Evolutionary conservation across 2,888 invertebrate genomes (phyloP), one percentile per base, ranked within the genome.

Genomic region (Rhopalosiphum nymphaeae): DNA sequence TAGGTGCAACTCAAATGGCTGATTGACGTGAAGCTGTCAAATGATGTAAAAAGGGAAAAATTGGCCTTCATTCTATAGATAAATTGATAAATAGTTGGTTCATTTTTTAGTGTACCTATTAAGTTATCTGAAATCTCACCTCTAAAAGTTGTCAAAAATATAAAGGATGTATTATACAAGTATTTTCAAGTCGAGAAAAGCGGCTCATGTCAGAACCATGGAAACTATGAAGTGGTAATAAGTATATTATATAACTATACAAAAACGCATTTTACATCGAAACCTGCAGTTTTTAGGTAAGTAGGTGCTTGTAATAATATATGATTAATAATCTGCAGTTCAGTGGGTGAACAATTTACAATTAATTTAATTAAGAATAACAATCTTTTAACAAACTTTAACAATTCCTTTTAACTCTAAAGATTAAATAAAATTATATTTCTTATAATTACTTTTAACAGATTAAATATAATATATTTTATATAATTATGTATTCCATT

Each of bases 11-110:
- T 78, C 78, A 78, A 78, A 36, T 78, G 9, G 21, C 36, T 36
- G 36, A 78, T 36, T 78, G 78, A 78, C 78, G 9, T 78, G 78
- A 78, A 78, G 78, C 78, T 78, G 78, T 78, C 78, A 78, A 78
- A 78, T 36, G 78, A 36, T 78, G 36, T 78, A 21, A 78, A 36
- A 78, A 36, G 21, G 21, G 21, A 78, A 78, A 78, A 78, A 78
- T 36, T 78, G 36, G 78, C 36, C 7, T 78, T 78, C 78, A 36
- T 78, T 78, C 21, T 9, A 36, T 36, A 25, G 36, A 36, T 78
- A 78, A 36, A 78, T 78, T 78, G 78, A 78, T 78, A 78, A 36
- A 78, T 36, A 78, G 36, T 78, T 36, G 36, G 21, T 78, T 78
- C 36, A 21, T 36, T 78, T n/a, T 78, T 78, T 42, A 36, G 36